Base-by-base conservation (phyloP, 2,797 vertebrate genomes). In the Danio kyathit region DNA sequence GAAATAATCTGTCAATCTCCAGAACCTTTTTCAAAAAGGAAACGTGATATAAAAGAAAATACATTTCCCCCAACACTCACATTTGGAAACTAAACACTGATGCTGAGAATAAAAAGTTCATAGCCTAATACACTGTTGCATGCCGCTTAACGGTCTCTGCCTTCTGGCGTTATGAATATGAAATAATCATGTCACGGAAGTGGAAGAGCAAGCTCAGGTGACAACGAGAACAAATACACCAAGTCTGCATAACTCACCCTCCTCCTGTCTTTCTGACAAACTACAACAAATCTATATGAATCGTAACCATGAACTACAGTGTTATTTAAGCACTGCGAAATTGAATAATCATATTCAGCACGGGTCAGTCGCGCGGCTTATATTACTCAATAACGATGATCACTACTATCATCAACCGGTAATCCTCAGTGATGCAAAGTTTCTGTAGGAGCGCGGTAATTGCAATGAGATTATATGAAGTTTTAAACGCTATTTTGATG, bases 141-240 rank as follows among this genome's bases (percentile, higher is more conserved):
- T 19, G 29, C 3, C 46, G 44, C 17, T 21, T 70, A 21, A 60
- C 44, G 9, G 41, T 19, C 7, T 69, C 46, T 51, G 29, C 44
- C 44, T 51, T 29, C 44, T 46, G 76, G 44, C 44, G 56, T 79
- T 71, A 71, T 79, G 76, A 52, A 71, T 61, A 79, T 61, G 13
- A 43, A 43, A 52, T 61, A 70, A 43, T 56, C 29, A 54, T 57
- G 21, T 49, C 74, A 69, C 79, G 74, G 75, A 82, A 83, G 81
- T 66, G 60, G 11, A 78, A 73, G 61, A 29, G 29, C 29, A 29
- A 66, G 61, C 61, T 66, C 61, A 61, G 70, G 76, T 79, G 63
- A 60, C 76, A 52, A 14, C 43, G 54, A 11, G 14, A 54, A 16
- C 43, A 78, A 40, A 69, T 41, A 48, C n/a, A 67, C 43, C 13